phyloP scores from a whole-genome alignment of 2,888 invertebrate species.

The Stenodera caucasica region DNA sequence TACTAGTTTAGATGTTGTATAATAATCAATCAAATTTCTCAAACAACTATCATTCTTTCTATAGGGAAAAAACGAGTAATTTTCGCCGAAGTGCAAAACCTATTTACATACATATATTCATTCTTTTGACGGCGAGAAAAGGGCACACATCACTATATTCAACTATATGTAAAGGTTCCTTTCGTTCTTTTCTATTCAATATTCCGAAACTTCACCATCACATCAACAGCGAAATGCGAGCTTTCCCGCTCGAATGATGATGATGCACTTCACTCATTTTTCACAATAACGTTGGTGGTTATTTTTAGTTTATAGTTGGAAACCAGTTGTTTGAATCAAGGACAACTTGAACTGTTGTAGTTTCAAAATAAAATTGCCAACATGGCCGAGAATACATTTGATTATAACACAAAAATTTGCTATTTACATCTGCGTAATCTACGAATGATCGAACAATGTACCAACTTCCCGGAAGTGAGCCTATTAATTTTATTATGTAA shows the following conservation, averaged over 20 bases:
- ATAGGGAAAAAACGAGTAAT: not conserved
- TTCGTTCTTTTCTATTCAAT: not conserved
- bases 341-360: conserved; percentile 1
- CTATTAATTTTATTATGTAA: conserved; percentile 5
- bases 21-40: too few species aligned
- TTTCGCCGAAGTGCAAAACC: not conserved
- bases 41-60: too few species aligned
- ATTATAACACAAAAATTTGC: not conserved
- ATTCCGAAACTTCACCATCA: not conserved
- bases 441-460: not conserved
- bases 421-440: not conserved
- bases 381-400: not conserved
- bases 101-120: not conserved
- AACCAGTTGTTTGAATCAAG: conserved; percentile 11
- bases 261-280: conserved; percentile 8
- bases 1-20: too few species aligned
- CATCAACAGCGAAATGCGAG: not conserved
- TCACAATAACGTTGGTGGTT: not conserved
- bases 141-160: not conserved
- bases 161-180: not conserved
- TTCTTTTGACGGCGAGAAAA: not conserved
- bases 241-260: not conserved
- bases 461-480: conserved; percentile 8
- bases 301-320: conserved; percentile 10
- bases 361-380: not conserved